A percentile compares a stretch with the other conserved stretches of the same genome.
phyloP scores from a whole-genome alignment of 2,113 vertebrate genomes.

The Pogona vitticeps region DNA sequence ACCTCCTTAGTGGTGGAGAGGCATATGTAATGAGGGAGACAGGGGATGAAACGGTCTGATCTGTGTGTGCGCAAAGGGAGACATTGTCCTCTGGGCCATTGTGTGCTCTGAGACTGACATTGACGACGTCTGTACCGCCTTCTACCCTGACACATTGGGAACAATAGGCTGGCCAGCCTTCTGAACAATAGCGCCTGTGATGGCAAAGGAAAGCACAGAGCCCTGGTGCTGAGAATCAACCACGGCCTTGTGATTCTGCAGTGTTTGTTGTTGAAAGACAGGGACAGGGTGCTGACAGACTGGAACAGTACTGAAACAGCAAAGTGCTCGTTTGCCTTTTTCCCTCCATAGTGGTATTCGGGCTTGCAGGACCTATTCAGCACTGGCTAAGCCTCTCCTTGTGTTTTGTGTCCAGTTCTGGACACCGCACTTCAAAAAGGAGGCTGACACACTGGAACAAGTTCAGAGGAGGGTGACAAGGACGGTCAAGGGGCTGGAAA shows the following conservation, averaged over 20 bases:
- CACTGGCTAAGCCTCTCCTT: no score
- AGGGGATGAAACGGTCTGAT: not conserved
- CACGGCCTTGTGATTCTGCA: not conserved
- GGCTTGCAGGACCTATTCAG: no score
- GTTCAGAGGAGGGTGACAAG: no score
- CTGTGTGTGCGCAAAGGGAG: not conserved
- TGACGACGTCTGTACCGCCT: slow-evolving; percentile 14
- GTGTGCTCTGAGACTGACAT: slow-evolving; percentile 1
- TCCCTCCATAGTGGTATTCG: no score
- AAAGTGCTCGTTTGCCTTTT: not conserved
- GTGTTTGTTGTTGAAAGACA: not conserved
- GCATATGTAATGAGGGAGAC: not conserved
- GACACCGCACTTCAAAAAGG: no score
- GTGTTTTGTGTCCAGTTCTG: no score
- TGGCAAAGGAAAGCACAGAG: not conserved
- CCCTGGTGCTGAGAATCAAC: not conserved
- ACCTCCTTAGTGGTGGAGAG: not conserved
- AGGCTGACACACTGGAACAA: no score
- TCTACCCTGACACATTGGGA: slow-evolving; percentile 5
- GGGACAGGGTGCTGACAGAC: no score
- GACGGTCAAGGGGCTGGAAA: no score
- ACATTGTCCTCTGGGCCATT: not conserved
- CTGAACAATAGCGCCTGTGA: slow-evolving; percentile 16
- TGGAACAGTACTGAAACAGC: no score
- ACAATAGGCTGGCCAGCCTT: not conserved